Evolutionary conservation across 2,113 vertebrate species (phyloP), one percentile per base, ranked within the genome.

Genomic region (Nyctereutes procyonoides): DNA sequence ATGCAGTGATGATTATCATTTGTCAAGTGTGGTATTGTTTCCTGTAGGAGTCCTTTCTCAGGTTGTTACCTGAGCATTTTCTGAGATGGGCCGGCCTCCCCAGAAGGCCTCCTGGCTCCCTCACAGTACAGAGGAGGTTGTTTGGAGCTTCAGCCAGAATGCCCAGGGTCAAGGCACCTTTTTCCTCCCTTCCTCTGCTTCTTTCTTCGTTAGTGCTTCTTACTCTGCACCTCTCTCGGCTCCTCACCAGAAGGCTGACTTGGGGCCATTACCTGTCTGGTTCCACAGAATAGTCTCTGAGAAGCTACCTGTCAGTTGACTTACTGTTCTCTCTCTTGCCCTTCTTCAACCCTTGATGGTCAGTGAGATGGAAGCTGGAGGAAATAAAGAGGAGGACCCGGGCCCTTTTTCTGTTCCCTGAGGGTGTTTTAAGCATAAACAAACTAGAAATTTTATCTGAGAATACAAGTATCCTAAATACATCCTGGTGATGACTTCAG

Each of bases 361-460:
- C 56, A 51, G 85, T 55, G 32, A 51, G 51, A 74, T 12, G 38
- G 63, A 6, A 60, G 60, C 71, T 53, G 51, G 69, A 30, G 53
- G 55, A 91, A 35, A 43, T 19, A 48, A 10, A 53, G 35, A 95
- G 32, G 73, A 63, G 22, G 63, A 55, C 43, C 35, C 2, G 1
- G 28, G 38, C 1, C 26, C 22, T 38, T 95, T 84, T 65, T 60
- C 51, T 55, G 2, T 53, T 91, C 30, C 48, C 77, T 76, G 73
- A 55, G 56, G n/a, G 3, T 43, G 26, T 79, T 76, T 65, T 67
- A 79, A 35, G 20, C 35, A 32, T 81, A 84, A 95, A 24, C 79
- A 89, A 79, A 53, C 30, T 67, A 82, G 48, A 32, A 79, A 74
- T 86, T 79, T 94, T 69, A 90, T 79, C 81, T 60, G 85, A 80